A percentile compares a stretch with the other conserved stretches of the same genome.
Evolutionary conservation across 1,140 invertebrate species (phyloP).

Genomic region (Cotesia typhae): DNA sequence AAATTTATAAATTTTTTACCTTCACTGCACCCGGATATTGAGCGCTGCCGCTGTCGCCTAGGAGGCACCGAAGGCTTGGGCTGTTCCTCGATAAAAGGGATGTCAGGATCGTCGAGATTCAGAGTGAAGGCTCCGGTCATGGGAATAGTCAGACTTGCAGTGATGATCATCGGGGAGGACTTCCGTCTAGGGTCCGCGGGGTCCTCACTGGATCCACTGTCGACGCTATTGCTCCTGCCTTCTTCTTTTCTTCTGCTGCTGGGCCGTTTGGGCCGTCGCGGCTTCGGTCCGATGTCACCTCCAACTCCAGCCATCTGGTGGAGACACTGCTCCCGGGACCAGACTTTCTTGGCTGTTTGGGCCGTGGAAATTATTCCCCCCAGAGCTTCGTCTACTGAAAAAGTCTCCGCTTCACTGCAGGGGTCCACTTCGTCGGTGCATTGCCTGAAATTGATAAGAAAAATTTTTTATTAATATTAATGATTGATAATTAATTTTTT

Average conservation of each 20-base stretch:
- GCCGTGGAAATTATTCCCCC: slow-evolving; percentile 24
- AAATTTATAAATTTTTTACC: slow-evolving; percentile 40
- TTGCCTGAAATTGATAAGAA: slow-evolving; percentile 48
- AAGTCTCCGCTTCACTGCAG: slow-evolving; percentile 59
- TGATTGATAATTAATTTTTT: too few relatives aligned
- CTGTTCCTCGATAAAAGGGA: slow-evolving; percentile 76
- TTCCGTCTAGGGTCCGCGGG: slow-evolving; percentile 60
- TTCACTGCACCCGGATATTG: slow-evolving; percentile 60
- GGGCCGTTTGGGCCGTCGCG: slow-evolving; percentile 56
- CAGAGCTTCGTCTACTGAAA: slow-evolving; percentile 53
- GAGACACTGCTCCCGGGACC: slow-evolving; percentile 76
- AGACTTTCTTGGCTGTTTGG: slow-evolving; percentile 64
- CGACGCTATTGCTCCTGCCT: slow-evolving; percentile 67
- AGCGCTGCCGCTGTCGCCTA: slow-evolving; percentile 59
- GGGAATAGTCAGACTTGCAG: slow-evolving; percentile 82
- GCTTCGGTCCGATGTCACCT: slow-evolving; percentile 58
- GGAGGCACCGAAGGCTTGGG: slow-evolving; percentile 55
- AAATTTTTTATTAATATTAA: too few relatives aligned
- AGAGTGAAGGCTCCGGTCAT: slow-evolving; percentile 66
- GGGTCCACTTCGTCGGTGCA: slow-evolving; percentile 58
- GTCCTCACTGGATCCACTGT: slow-evolving; percentile 64
- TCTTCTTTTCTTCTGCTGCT: slow-evolving; percentile 63
- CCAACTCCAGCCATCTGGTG: slow-evolving; percentile 77
- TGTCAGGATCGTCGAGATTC: slow-evolving; percentile 73
- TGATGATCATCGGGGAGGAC: slow-evolving; percentile 75